Evolutionary conservation across 2,113 vertebrate species (phyloP).

Genomic region (Phocoena phocoena): DNA sequence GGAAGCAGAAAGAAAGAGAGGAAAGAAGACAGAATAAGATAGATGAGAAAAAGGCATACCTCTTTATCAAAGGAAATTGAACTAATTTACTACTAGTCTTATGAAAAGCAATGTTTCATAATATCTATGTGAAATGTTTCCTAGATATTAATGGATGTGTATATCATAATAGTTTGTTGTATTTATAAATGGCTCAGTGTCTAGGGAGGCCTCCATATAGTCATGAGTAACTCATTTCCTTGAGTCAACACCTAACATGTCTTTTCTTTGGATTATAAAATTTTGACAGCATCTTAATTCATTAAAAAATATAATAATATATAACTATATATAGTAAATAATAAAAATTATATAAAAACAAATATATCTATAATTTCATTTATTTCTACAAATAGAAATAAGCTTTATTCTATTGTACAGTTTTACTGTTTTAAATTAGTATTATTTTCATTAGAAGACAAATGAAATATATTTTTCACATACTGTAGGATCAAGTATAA

Average conservation of each 20-base stretch:
- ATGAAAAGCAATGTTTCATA: not conserved
- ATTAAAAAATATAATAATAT: not conserved
- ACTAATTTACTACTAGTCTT: not conserved
- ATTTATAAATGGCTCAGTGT: not conserved
- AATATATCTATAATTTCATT: not conserved
- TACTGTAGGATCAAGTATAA: not conserved
- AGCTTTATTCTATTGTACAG: not conserved
- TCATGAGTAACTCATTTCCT: not conserved
- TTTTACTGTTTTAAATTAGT: not conserved
- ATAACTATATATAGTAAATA: not conserved
- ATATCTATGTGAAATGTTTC: not conserved
- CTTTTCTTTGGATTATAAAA: not conserved
- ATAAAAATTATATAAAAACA: not conserved
- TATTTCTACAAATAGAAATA: not conserved
- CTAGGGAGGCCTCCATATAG: not conserved
- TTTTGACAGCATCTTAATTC: not conserved
- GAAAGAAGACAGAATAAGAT: not conserved
- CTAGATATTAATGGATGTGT: not conserved
- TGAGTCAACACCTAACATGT: not conserved
- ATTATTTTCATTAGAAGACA: not conserved
- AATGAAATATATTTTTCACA: constrained; percentile 5
- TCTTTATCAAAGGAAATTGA: not conserved
- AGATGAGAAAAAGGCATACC: not conserved
- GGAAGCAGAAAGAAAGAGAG: accelerated
- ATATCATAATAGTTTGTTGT: not conserved